Conservation (phyloP, 2,888 invertebrate genomes). For the Apodemia duryi region DNA sequence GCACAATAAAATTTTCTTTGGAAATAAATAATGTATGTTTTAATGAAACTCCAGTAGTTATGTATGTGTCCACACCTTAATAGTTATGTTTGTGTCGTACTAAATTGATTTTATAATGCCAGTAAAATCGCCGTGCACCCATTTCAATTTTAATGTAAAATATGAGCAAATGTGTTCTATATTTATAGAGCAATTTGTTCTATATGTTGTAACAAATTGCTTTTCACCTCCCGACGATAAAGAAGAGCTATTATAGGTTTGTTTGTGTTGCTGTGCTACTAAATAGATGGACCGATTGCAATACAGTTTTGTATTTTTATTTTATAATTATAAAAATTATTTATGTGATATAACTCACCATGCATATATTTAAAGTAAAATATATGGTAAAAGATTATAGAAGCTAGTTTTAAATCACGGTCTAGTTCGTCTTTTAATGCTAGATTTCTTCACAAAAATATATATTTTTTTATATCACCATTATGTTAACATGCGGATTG, state of each 20-base stretch:
- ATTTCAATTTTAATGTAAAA: conserved; percentile 2
- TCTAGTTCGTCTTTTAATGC: no score
- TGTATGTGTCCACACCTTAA: background rate
- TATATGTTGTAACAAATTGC: background rate
- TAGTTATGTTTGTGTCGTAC: background rate
- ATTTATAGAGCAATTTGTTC: background rate
- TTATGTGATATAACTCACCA: no score
- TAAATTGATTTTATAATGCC: background rate
- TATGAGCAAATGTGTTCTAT: background rate
- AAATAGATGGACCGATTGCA: no score
- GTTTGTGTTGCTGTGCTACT: background rate
- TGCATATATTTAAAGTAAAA: no score
- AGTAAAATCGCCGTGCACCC: background rate
- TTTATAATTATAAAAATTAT: no score
- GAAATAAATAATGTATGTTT: no score
- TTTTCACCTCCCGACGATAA: background rate
- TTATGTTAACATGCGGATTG: no score
- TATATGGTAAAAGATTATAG: no score
- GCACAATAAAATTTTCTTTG: background rate
- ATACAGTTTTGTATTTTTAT: no score
- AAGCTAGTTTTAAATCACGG: no score
- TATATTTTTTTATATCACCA: no score
- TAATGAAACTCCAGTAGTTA: background rate
- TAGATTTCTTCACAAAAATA: no score
- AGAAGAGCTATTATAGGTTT: background rate